phyloP scores from a whole-genome alignment of 1,140 invertebrate species.

The Megathymus violae region DNA sequence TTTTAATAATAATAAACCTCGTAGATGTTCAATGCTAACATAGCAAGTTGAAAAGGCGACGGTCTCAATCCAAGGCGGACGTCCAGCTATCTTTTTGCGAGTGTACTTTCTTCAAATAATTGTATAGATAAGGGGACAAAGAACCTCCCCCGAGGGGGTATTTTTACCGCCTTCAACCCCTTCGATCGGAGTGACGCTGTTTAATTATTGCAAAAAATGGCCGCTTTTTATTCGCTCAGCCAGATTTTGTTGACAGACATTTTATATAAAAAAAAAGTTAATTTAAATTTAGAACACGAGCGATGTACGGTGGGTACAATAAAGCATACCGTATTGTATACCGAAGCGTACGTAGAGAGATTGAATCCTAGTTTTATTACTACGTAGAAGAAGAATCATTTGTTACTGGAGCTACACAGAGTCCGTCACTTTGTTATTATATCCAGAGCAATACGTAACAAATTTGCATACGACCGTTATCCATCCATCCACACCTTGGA shows the following conservation, averaged over 20 bases:
- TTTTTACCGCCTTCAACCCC: slow-evolving; percentile 71
- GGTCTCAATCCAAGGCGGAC: slow-evolving; percentile 42
- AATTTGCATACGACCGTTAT: too few relatives aligned
- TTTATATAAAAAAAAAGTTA: background rate
- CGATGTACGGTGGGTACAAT: too few relatives aligned
- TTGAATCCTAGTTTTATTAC: too few relatives aligned
- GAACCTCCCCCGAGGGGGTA: slow-evolving; percentile 60
- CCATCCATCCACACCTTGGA: too few relatives aligned
- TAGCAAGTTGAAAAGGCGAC: slow-evolving; percentile 35
- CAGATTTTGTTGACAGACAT: background rate
- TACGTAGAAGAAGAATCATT: too few relatives aligned
- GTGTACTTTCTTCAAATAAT: slow-evolving; percentile 79
- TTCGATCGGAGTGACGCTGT: slow-evolving; percentile 66
- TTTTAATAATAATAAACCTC: too few relatives aligned
- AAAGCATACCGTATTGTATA: too few relatives aligned
- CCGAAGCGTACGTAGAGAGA: too few relatives aligned
- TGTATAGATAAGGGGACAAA: slow-evolving; percentile 82
- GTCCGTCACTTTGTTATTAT: too few relatives aligned
- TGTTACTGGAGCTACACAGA: too few relatives aligned
- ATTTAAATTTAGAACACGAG: too few relatives aligned
- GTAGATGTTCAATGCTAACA: slow-evolving; percentile 1
- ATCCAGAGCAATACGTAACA: too few relatives aligned
- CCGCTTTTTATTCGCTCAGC: slow-evolving; percentile 9
- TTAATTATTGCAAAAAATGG: slow-evolving; percentile 66
- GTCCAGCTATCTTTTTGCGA: slow-evolving; percentile 79